Evolutionary conservation across 2,113 vertebrate genomes (phyloP).

Genomic region (Manacus vitellinus): DNA sequence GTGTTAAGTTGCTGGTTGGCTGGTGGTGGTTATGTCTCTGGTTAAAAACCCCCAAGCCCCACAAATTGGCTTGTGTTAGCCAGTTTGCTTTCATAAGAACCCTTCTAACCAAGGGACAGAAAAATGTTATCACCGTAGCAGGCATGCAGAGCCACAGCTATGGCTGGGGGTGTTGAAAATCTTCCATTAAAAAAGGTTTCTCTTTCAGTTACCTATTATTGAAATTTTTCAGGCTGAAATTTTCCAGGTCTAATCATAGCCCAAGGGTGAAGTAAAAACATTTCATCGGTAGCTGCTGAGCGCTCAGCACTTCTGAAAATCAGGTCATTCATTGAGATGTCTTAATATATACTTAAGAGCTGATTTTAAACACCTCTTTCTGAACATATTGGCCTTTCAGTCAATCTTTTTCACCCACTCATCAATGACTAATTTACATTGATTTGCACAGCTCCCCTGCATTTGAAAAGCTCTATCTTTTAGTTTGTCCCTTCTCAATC

Average conservation of each 20-base stretch:
- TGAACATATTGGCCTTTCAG: constrained; percentile 17
- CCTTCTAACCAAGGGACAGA: background rate
- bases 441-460: background rate
- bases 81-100: background rate
- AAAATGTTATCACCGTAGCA: background rate
- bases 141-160: background rate
- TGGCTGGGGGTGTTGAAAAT: background rate
- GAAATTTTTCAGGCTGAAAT: constrained; percentile 54
- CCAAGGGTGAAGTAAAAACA: constrained; percentile 44
- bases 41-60: background rate
- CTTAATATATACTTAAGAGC: constrained; percentile 41
- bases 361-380: constrained; percentile 46
- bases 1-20: background rate
- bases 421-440: background rate
- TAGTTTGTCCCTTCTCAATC: background rate
- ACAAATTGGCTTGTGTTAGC: background rate
- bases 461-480: background rate
- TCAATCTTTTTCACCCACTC: background rate
- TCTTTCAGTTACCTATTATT: constrained; percentile 39
- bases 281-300: constrained; percentile 33
- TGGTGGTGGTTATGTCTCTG: background rate
- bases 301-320: constrained; percentile 15
- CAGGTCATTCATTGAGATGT: constrained; percentile 52
- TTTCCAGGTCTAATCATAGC: constrained; percentile 43
- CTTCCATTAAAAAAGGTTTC: background rate